A percentile compares a stretch with the other conserved stretches of the same genome.
phyloP scores from a whole-genome alignment of 30 jellyfish, hydroid and myxozoan species.

The Phacellophora camtschatica region DNA sequence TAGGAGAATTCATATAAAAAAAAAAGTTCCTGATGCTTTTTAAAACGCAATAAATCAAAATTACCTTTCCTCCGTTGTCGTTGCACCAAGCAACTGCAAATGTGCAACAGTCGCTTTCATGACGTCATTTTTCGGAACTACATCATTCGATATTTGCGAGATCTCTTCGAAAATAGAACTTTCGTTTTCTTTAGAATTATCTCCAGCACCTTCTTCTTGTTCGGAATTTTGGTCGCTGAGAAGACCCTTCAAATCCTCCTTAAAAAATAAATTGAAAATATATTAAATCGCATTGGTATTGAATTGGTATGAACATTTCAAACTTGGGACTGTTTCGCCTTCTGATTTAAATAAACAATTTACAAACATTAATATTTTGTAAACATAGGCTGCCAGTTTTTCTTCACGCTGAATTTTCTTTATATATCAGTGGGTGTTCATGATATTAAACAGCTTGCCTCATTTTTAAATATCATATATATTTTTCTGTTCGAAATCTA shows the following conservation, averaged over 20 bases:
- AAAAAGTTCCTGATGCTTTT: too few species aligned
- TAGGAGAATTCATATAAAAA: too few species aligned
- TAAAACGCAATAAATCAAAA: not conserved
- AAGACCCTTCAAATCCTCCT: conserved; percentile 74
- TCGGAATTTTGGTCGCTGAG: conserved; percentile 57
- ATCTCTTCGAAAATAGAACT: not conserved
- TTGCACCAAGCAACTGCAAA: conserved; percentile 14
- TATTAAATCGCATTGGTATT: not conserved
- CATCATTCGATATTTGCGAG: not conserved
- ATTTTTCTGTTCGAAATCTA: too few species aligned
- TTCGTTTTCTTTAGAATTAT: not conserved
- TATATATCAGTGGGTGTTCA: too few species aligned
- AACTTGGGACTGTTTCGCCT: too few species aligned
- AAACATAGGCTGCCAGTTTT: too few species aligned
- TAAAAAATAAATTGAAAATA: not conserved
- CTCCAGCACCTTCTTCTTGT: not conserved
- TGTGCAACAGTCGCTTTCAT: conserved; percentile 26
- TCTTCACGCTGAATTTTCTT: too few species aligned
- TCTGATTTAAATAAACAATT: too few species aligned
- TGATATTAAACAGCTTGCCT: too few species aligned
- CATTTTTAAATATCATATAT: too few species aligned
- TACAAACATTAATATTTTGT: too few species aligned
- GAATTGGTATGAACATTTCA: not conserved
- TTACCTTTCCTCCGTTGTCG: not conserved
- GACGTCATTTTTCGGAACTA: not conserved